A percentile compares a stretch with the other conserved stretches of the same genome.
Evolutionary conservation across 2,113 vertebrate genomes (phyloP).

Genomic region (Crotalus tigris): DNA sequence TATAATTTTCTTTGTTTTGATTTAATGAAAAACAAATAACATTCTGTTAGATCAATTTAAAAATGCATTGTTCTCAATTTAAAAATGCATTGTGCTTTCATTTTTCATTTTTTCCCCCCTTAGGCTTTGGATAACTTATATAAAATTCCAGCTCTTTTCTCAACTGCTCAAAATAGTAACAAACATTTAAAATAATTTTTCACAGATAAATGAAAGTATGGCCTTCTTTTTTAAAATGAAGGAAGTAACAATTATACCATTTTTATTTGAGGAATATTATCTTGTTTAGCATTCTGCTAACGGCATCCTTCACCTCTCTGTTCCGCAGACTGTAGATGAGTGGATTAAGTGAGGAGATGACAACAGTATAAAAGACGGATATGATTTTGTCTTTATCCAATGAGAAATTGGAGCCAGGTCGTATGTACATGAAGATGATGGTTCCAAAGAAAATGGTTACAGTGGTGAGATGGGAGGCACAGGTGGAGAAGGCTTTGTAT

Average conservation of each 20-base stretch:
- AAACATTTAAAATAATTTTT: not conserved
- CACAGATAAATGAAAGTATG: not conserved
- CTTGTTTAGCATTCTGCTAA: slow-evolving; percentile 29
- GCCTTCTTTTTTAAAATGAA: not conserved
- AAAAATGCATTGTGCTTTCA: too few relatives aligned
- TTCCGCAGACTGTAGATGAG: slow-evolving; percentile 51
- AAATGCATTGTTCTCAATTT: too few relatives aligned
- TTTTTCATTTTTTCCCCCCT: too few relatives aligned
- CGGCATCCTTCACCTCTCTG: slow-evolving; percentile 39
- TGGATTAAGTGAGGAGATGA: slow-evolving; percentile 36
- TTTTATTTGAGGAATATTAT: not conserved
- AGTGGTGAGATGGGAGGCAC: not conserved
- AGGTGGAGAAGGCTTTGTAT: not conserved
- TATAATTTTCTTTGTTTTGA: too few relatives aligned
- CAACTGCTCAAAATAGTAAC: too few relatives aligned
- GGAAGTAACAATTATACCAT: not conserved
- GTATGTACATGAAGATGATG: not conserved
- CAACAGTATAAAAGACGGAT: slow-evolving; percentile 45
- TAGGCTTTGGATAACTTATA: too few relatives aligned
- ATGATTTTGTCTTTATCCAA: slow-evolving; percentile 30
- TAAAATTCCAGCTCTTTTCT: too few relatives aligned
- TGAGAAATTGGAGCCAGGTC: not conserved
- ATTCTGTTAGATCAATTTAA: too few relatives aligned
- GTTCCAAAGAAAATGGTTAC: not conserved
- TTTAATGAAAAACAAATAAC: too few relatives aligned